phyloP scores from a whole-genome alignment of 2,797 vertebrate genomes.

The Scolopax rusticola region DNA sequence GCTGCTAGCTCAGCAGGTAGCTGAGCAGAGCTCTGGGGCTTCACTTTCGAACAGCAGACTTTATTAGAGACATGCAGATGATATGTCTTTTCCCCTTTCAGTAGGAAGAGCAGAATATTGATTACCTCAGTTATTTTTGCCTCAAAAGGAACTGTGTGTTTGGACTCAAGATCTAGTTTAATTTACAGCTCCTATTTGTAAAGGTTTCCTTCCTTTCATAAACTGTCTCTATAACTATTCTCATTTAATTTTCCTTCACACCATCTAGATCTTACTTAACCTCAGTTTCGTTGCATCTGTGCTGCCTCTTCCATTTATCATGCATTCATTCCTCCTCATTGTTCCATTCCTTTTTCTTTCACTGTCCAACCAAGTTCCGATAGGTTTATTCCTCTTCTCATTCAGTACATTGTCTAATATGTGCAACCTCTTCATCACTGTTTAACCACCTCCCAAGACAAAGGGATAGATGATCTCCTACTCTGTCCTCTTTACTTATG shows the following conservation, averaged over 20 bases:
- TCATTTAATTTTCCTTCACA: background rate
- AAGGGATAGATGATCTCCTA: background rate
- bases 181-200: background rate
- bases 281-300: background rate
- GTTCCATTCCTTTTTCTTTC: background rate
- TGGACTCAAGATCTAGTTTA: background rate
- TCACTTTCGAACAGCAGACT: background rate
- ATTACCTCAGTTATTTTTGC: background rate
- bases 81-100: background rate
- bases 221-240: background rate
- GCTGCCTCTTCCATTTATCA: background rate
- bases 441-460: background rate
- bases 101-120: background rate
- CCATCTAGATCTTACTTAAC: background rate
- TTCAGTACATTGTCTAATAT: background rate
- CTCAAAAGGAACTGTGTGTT: background rate
- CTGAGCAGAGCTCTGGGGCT: background rate
- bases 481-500: background rate
- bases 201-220: background rate
- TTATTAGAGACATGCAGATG: background rate
- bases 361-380: background rate
- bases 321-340: background rate
- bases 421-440: background rate
- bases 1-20: background rate
- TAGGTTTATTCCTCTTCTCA: background rate